Base-by-base conservation (phyloP, 2,888 invertebrate genomes). In the Frankliniella intonsa region DNA sequence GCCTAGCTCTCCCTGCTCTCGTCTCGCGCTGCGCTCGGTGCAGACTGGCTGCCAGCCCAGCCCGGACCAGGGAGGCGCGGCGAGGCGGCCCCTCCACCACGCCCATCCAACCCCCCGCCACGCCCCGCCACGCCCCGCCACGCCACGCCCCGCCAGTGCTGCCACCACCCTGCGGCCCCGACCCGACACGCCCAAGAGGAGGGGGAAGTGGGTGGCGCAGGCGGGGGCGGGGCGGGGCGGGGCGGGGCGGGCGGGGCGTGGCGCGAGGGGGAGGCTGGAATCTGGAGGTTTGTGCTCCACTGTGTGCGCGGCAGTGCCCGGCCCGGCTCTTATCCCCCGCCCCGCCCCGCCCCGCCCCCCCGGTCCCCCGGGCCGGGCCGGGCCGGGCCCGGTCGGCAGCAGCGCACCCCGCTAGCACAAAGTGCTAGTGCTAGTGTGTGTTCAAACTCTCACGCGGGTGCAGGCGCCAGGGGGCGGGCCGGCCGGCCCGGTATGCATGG, bases 201-300 rank as follows among this genome's bases (percentile, higher is more conserved):
- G n/a, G 69, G 69, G 55, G 55, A 14, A 14, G 69, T 76, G 69
- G 69, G 69, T 22, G 69, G 69, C 22, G 69, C n/a, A 1, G 69
- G n/a, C n/a, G 69, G 69, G 11, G 69, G 69, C 22, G 25, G 69
- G 69, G 22, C n/a, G 69, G 3, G 22, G 69, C n/a, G 22, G 8
- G n/a, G 69, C 22, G 69, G 22, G 0, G 69, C 9, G 69, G 69
- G 69, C 25, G 5, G 69, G 25, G 69, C 25, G 69, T 0, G 22
- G 62, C 62, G 69, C 69, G 69, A 76, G 25, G 69, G 69, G 22
- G 22, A 76, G 69, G 69, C 69, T 76, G 69, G 69, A 76, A 76
- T 76, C 69, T 76, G 69, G 69, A 76, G 69, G 69, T 76, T 76
- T 76, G 69, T 76, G 69, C 69, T 76, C 69, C 19, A n/a, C 62